Percentiles rank a stretch among this genome's conserved stretches.
These are phyloP conservation scores for Mesorhabditis sp. DNA, from an alignment of 2,888 invertebrate species.

Conservation along the genomic window DNA sequence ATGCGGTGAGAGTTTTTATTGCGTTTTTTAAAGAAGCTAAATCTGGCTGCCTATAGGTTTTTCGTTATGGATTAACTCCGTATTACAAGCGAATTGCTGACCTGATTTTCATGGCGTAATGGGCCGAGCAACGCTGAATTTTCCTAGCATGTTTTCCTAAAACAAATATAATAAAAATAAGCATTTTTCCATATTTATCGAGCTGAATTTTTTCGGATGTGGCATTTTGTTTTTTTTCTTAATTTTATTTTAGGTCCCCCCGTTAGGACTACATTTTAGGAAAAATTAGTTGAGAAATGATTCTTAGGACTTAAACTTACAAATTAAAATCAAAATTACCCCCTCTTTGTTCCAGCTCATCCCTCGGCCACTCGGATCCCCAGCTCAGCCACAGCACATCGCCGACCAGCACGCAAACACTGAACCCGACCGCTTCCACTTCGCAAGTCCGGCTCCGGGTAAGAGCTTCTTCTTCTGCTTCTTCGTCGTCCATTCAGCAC, in stretches of 20 bases:
- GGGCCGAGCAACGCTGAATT: too few species aligned
- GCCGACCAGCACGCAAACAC: background rate
- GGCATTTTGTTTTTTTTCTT: too few species aligned
- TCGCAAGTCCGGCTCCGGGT: conserved; percentile 5
- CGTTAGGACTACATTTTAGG: background rate
- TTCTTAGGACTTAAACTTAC: background rate
- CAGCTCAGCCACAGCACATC: conserved; percentile 32
- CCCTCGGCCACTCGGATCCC: conserved; percentile 57
- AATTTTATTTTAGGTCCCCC: too few species aligned
- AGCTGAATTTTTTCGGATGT: too few species aligned
- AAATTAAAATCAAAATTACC: too few species aligned
- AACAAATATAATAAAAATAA: too few species aligned
- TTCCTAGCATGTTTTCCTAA: too few species aligned
- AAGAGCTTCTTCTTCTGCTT: background rate
- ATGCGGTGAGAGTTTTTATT: conserved; percentile 17
- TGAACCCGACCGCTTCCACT: background rate
- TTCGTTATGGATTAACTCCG: too few species aligned
- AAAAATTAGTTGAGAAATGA: background rate
- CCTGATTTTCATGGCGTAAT: too few species aligned
- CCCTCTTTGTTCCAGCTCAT: conserved; percentile 11
- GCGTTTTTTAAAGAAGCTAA: background rate
- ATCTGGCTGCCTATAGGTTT: too few species aligned
- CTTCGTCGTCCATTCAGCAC: conserved; percentile 1
- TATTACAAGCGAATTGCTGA: too few species aligned
- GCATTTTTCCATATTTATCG: too few species aligned